Base-by-base conservation (phyloP, 2,113 vertebrate species). In the Amblyopsis rosae region DNA sequence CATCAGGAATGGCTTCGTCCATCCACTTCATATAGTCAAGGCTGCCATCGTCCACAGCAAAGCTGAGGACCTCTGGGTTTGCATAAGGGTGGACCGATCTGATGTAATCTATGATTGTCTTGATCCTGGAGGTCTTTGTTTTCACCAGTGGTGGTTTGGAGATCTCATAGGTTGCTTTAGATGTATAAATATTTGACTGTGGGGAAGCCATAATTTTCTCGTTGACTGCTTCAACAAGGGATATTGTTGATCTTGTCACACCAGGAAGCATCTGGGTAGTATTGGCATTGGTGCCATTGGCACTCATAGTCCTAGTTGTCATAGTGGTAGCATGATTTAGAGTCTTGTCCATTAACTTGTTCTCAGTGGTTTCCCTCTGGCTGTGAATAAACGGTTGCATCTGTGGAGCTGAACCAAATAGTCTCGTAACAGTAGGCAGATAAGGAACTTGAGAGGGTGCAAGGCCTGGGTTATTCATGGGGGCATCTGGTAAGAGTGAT, bases 1-100 rank as follows among this genome's bases (percentile, higher is more conserved):
- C 76, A 16, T 87, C 85, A 0, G 90, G 87, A 67, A 94, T 73
- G 0, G 76, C 91, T 12, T 95, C 93, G 46, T 94, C 94, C 26
- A 97, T 94, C 94, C 93, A 95, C 9, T 80, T 90, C 65, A 96
- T 75, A 82, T 94, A 95, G 12, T 76, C 80, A 46, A 80, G 83
- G 64, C 93, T 96, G 79, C 94, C 94, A 45, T 90, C 91, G n/a
- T 93, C 92, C 17, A 96, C 90, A 0, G 86, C 85, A 82, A 97
- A 83, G 82, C 95, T 95, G 89, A 97, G 91, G 76, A 96, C 72
- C 12, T 95, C 93, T 9, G 96, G 94, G 62, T 92, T 93, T 83
- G 93, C 94, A 65, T 96, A 96, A 66, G 95, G 94, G 72, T 96
- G 95, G 59, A 95, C 60, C 69, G 91, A 90, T 88, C 92, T 95